Evolutionary conservation across 2,797 vertebrate species (phyloP), one percentile per base, ranked within the genome.

Genomic region (Hyperoplus lanceolatus): DNA sequence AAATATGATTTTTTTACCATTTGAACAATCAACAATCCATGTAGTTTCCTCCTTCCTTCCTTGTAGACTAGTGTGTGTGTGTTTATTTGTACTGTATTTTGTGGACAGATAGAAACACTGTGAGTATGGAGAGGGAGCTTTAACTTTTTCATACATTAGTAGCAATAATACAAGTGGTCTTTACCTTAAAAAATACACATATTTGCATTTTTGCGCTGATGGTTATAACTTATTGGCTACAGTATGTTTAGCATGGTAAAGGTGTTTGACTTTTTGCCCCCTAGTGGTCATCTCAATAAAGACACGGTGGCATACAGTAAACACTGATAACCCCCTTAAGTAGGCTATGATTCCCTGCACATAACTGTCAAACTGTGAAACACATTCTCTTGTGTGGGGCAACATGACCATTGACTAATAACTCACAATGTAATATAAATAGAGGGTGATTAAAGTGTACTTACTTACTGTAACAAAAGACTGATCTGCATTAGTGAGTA

Each of bases 261-360:
- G 51, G 5, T 18, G 53, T 5, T 29, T 62, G 8, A 67, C 48
- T 55, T 13, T 72, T 48, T 0, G 43, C 39, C 39, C 11, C 49
- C 36, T 21, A 41, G 59, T 56, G 68, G 59, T 36, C 38, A 50
- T 39, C 21, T 69, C 2, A 49, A 36, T 61, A 54, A 76, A 50
- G 3, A 14, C 53, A 59, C 18, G 45, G 6, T 70, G 13, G 1
- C 51, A 58, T 46, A 36, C 38, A 50, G 1, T 61, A 36, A 49
- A n/a, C 2, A 50, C 1, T 13, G 8, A 43, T 7, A 16, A 39
- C n/a, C 14, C 48, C 59, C 8, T 10, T 51, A 42, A 50, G 12
- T 15, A 49, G 48, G 15, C 29, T 4, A 41, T 2, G 8, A 13
- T 41, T 69, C 62, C 64, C 21, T 49, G 15, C 6, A 41, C n/a